A percentile compares a stretch with the other conserved stretches of the same genome.
These are phyloP conservation scores for Andrena flavipes DNA, from an alignment of 2,888 invertebrate species.

Conservation along the genomic window DNA sequence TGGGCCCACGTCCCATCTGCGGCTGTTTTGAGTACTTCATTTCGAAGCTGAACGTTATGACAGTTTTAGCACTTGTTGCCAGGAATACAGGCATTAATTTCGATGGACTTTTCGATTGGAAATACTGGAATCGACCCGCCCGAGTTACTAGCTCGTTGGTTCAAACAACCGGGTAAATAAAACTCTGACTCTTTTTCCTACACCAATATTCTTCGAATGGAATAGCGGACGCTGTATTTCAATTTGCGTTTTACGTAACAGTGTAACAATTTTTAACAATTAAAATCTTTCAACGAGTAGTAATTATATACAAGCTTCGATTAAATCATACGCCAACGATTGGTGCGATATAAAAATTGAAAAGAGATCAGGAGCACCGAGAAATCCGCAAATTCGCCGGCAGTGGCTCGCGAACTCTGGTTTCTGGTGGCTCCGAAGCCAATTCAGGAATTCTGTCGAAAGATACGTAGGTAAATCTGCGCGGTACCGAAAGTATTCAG, in stretches of 20 bases:
- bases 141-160: background rate
- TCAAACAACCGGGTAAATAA: background rate
- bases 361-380: background rate
- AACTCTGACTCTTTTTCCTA: too few relatives aligned
- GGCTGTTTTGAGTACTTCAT: slow-evolving; percentile 32
- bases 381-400: slow-evolving; percentile 1
- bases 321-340: background rate
- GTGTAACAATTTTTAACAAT: too few relatives aligned
- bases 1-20: slow-evolving; percentile 9
- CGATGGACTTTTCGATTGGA: slow-evolving; percentile 10
- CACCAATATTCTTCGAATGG: too few relatives aligned
- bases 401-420: background rate
- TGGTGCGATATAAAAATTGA: background rate
- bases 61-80: slow-evolving; percentile 58
- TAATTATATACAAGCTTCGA: too few relatives aligned
- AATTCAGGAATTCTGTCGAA: background rate
- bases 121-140: background rate
- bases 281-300: too few relatives aligned
- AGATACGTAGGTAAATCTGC: background rate
- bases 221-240: too few relatives aligned
- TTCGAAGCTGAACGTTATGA: slow-evolving; percentile 18
- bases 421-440: background rate
- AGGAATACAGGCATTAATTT: slow-evolving; percentile 34
- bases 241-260: too few relatives aligned
- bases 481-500: background rate